phyloP scores from a whole-genome alignment of 1,140 invertebrate species.

The Drosophila tani region DNA sequence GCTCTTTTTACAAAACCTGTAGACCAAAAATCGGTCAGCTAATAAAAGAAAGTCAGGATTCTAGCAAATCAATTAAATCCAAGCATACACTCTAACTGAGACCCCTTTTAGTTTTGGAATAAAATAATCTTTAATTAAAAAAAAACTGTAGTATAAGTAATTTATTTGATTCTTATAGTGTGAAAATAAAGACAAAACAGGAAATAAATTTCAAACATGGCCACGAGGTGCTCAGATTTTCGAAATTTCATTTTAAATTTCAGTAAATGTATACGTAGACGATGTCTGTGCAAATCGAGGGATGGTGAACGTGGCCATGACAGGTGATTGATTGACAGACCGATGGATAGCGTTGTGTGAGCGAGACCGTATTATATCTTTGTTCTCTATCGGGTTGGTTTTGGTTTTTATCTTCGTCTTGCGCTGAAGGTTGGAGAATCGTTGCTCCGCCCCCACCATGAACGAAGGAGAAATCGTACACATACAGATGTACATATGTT shows the following conservation, averaged over 20 bases:
- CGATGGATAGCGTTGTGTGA: conserved; percentile 34
- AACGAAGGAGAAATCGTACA: conserved; percentile 1
- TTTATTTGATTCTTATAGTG: too few species aligned
- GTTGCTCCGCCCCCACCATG: conserved; percentile 52
- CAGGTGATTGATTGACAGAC: conserved; percentile 83
- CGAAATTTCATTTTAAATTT: background rate
- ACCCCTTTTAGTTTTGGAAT: too few species aligned
- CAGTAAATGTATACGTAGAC: background rate
- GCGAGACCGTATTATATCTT: conserved; percentile 30
- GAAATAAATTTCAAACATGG: too few species aligned
- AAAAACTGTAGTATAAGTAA: too few species aligned
- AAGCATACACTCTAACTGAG: too few species aligned
- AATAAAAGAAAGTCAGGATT: too few species aligned
- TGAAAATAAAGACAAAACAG: too few species aligned
- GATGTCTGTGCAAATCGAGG: conserved; percentile 19
- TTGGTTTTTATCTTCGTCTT: conserved; percentile 16
- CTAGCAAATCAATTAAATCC: too few species aligned
- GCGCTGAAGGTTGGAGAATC: conserved; percentile 35
- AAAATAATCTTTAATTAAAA: too few species aligned
- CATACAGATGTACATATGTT: background rate
- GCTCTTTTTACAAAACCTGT: too few species aligned
- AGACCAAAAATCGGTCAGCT: too few species aligned
- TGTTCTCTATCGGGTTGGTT: conserved; percentile 4
- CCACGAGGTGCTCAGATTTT: background rate
- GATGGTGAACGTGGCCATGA: conserved; percentile 72